Base-by-base conservation (phyloP, 2,888 invertebrate genomes). In the Platypus cylindrus region DNA sequence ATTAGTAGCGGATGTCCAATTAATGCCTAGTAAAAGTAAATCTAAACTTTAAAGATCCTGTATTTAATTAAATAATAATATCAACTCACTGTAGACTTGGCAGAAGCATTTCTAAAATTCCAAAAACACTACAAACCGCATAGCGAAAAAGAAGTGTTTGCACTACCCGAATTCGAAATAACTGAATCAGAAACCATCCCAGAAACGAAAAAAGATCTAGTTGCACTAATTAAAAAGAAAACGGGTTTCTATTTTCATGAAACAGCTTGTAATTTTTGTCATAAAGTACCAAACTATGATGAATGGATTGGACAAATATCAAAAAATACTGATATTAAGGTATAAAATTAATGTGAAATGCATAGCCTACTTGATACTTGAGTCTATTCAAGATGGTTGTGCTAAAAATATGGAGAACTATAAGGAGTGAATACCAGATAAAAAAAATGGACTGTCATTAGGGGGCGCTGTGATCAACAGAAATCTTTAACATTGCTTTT, bases 161-260 rank as follows among this genome's bases (percentile, higher is more conserved):
- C 79, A 2, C 66, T 79, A 40, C 79, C 80, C 15, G 68, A 78
- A 30, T 80, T 80, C 53, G 79, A 80, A 59, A 71, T 79, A 43
- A 73, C 74, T 45, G 65, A 67, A 37, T 49, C 46, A 22, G 70
- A 73, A 53, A 61, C 64, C 38, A 70, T 78, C 30, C 81, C 81
- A 1, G 64, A 65, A 30, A 72, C 68, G 45, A 82, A 82, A 61
- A 59, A 59, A 26, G 66, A 74, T 60, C 55, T 74, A 38, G 56
- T 70, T 9, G 54, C 59, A 7, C 54, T 76, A 59, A 63, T 75
- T 26, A 56, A 60, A 2, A 60, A 63, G 5, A 71, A 71, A 41
- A 66, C 67, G 17, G 76, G 76, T 1, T 67, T 69, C 44, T 76
- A 75, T 54, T 78, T 78, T 56, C 78, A 78, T 48, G 70, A 75